Evolutionary conservation across 2,888 invertebrate genomes (phyloP).

Genomic region (Amphipoea lucens): DNA sequence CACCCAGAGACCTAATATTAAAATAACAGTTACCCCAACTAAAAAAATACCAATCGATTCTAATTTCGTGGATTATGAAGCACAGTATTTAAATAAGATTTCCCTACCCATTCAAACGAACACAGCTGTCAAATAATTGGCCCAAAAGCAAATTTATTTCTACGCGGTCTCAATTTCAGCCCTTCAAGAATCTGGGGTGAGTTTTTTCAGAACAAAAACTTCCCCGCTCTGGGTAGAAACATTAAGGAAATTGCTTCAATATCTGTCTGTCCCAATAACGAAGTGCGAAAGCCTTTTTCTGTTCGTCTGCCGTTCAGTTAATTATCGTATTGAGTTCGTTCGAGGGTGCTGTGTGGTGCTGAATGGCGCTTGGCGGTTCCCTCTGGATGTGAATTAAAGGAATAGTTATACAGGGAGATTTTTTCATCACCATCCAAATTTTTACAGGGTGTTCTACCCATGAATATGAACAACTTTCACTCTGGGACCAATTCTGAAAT

Average conservation of each 20-base stretch:
- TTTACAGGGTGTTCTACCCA: too few relatives aligned
- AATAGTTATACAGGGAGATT: background rate
- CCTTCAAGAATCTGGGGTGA: background rate
- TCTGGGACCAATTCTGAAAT: too few relatives aligned
- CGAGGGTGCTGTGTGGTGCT: background rate
- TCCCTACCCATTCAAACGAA: conserved; percentile 8
- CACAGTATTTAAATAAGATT: background rate
- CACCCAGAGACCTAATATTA: background rate
- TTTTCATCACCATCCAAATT: too few relatives aligned
- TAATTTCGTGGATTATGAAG: background rate
- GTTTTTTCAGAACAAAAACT: conserved; percentile 9
- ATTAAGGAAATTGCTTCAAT: conserved; percentile 57
- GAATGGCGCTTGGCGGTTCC: background rate
- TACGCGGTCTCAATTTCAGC: conserved; percentile 24
- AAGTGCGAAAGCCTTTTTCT: conserved; percentile 48
- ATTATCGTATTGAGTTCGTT: conserved; percentile 56
- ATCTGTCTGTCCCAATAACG: conserved; percentile 49
- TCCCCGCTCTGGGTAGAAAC: background rate
- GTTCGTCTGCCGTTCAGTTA: conserved; percentile 43
- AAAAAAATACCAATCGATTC: background rate
- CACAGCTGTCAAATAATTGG: conserved; percentile 32
- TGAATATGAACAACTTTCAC: too few relatives aligned
- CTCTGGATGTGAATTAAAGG: background rate
- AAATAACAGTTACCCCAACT: background rate
- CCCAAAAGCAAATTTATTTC: conserved; percentile 31